Base-by-base conservation (phyloP, 1,140 invertebrate genomes). In the Apis cerana region DNA sequence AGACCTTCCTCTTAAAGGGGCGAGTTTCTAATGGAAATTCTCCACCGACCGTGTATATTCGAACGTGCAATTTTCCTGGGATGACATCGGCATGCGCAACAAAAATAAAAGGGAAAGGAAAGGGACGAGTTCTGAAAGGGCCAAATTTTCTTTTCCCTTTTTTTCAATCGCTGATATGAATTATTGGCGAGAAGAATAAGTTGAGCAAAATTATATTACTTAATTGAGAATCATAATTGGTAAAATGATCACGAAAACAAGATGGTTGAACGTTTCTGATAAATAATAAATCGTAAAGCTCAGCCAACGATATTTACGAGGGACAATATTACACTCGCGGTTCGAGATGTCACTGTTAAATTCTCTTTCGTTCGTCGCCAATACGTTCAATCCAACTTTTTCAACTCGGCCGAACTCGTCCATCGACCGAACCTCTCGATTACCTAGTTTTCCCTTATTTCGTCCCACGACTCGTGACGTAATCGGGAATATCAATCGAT, bases 221-320 rank as follows among this genome's bases (percentile, higher is more conserved):
- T 33, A 33, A 33, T 33, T 3, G 33, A 2, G 33, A 33, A 33
- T 33, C 33, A 33, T 33, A 3, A 33, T 33, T 33, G 33, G 2
- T 27, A 27, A 33, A 4, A 33, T 33, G 33, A 33, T 33, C 33
- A 3, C 33, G 33, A 33, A 33, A 33, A 4, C 33, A 33, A 33
- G 33, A 33, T 3, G 33, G 3, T 33, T 33, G 2, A 33, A 67
- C 21, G n/a, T 58, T 62, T 43, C 19, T 50, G 33, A 4, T 65
- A 50, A 75, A 67, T 27, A 80, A 54, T 80, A 72, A 80, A 80
- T 72, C 64, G 33, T 56, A 80, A 68, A 67, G 7, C 23, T 23
- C 15, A 3, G 13, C 43, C 62, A 59, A 82, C 69, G 72, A 82
- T 76, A 61, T 81, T 33, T 75, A 75, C 54, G 68, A 82, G 64